Evolutionary conservation across 1,140 invertebrate species (phyloP).

Genomic region (Delia radicum): DNA sequence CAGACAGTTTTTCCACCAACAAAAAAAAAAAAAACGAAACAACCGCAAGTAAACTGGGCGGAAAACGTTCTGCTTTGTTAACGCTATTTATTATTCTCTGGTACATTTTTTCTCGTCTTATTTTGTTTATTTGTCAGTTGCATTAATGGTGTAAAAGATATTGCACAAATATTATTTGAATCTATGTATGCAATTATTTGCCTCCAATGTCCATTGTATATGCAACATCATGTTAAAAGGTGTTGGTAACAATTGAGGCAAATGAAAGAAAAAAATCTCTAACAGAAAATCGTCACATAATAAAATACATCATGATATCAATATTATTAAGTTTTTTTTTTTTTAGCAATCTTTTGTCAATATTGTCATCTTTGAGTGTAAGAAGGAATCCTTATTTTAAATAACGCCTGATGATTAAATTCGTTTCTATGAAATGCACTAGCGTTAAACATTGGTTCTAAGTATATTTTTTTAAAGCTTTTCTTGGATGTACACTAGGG

Average conservation of each 20-base stretch:
- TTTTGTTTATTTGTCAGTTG: background rate
- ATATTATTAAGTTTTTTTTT: no score
- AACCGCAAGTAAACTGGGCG: constrained; percentile 21
- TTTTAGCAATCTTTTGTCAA: no score
- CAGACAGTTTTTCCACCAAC: background rate
- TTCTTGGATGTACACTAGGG: no score
- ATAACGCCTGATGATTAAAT: no score
- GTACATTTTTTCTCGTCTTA: constrained; percentile 4
- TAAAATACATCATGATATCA: no score
- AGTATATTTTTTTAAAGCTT: no score
- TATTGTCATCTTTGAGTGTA: background rate
- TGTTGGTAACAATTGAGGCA: background rate
- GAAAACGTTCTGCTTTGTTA: constrained; percentile 24
- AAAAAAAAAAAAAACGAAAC: background rate
- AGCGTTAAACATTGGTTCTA: no score
- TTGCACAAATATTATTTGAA: background rate
- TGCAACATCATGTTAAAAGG: background rate
- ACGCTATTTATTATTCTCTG: constrained; percentile 1
- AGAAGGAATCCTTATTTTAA: no score
- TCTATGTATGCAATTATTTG: background rate
- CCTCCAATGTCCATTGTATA: background rate
- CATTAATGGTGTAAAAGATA: background rate
- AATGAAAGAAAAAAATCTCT: background rate
- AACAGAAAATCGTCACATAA: background rate
- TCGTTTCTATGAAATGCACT: no score